Evolutionary conservation across 2,888 invertebrate species (phyloP), one percentile per base, ranked within the genome.

Genomic region (Anticlea derivata): DNA sequence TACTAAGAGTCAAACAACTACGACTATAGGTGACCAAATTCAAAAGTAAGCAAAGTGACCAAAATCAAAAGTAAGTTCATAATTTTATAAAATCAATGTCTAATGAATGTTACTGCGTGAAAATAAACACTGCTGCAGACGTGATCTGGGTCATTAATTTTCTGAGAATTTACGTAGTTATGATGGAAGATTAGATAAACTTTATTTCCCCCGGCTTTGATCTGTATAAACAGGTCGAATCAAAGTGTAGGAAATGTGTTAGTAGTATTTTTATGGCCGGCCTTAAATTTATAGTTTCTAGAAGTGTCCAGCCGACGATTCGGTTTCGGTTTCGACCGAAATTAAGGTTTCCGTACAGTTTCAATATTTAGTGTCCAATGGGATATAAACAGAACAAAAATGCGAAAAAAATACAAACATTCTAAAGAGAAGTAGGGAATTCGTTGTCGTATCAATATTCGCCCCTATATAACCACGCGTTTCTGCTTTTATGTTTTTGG

Each of bases 171-270:
- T 62, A 73, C 64, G 64, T 59, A 75, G 67, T 70, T 76, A 73
- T 75, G 79, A 80, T 75, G 69, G 71, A 63, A 75, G 72, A 83
- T 86, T 82, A 83, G 78, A 81, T 84, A 80, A 85, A 83, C 77
- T 83, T 83, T 82, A 83, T 84, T 77, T 76, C 73, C 72, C 71
- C 65, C 63, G 55, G 71, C 88, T 89, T 89, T 89, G 89, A 89
- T 89, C 87, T 86, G 76, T 76, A 80, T 83, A 85, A 86, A 87
- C 86, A 80, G 82, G 78, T 82, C 78, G 78, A 86, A 83, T 86
- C 84, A 88, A 87, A 88, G 86, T 80, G 83, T 86, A 83, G 83
- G 86, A 87, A 86, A 86, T 79, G 84, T 86, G 83, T 86, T 84
- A 80, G 81, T 81, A 81, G 80, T 83, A 80, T 84, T 90, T 89